These are phyloP conservation scores for Protobothrops flavoviridis DNA, from an alignment of 2,113 vertebrate genomes.

Conservation along the genomic window DNA sequence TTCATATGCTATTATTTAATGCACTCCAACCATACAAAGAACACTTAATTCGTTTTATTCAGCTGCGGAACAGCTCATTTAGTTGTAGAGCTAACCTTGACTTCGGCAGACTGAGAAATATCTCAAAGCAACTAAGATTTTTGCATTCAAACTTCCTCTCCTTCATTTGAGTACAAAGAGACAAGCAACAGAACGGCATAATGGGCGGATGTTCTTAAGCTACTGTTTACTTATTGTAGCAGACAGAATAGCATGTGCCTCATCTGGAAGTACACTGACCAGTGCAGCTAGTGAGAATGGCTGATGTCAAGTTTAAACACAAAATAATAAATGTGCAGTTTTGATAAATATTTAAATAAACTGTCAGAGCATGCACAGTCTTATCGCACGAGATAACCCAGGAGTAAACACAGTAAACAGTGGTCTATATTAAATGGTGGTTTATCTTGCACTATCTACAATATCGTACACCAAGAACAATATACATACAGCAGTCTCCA, in stretches of 20 bases:
- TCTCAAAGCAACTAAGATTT: background rate
- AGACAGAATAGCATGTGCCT: background rate
- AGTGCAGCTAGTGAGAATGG: too few relatives aligned
- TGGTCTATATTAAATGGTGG: too few relatives aligned
- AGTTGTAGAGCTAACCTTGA: background rate
- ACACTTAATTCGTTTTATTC: background rate
- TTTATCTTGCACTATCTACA: too few relatives aligned
- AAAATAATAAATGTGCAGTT: too few relatives aligned
- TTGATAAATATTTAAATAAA: too few relatives aligned
- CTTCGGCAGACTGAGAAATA: background rate
- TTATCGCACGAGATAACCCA: too few relatives aligned
- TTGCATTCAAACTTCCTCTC: background rate
- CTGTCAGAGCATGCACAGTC: too few relatives aligned
- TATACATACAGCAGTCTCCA: too few relatives aligned
- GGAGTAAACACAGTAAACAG: too few relatives aligned
- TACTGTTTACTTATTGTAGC: background rate
- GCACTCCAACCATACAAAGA: background rate
- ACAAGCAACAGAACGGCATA: background rate
- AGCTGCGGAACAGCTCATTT: constrained; percentile 8
- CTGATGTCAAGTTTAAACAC: too few relatives aligned
- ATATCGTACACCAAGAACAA: too few relatives aligned
- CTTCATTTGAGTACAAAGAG: background rate
- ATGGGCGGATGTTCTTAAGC: background rate
- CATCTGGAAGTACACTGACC: background rate
- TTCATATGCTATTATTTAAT: background rate